Conservation (phyloP, 2,113 vertebrate genomes). For the Lethenteron camtschaticum region DNA sequence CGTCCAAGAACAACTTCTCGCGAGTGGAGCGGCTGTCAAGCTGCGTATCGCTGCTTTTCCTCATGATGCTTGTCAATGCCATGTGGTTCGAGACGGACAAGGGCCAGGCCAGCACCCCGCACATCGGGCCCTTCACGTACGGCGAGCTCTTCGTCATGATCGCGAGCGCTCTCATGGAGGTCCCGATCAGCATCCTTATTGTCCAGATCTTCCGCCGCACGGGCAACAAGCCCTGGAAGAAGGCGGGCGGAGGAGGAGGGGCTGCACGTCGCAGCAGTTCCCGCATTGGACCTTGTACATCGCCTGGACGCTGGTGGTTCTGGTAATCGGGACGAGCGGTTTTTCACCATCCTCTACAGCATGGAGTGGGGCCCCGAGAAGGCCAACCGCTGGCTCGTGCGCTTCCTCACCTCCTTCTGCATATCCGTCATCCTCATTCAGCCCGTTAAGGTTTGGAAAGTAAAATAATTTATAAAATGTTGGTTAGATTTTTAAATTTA, state of each 20-base stretch:
- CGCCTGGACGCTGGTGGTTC: no score
- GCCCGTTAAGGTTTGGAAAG: neutral
- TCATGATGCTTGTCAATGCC: constrained; percentile 1
- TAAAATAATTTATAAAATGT: no score
- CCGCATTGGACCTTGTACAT: no score
- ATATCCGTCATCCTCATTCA: neutral
- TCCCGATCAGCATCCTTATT: neutral
- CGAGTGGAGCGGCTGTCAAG: neutral
- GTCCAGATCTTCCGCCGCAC: neutral
- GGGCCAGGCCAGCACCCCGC: neutral
- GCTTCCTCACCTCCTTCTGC: constrained; percentile 1
- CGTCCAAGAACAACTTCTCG: neutral
- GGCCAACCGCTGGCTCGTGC: neutral
- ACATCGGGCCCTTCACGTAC: neutral
- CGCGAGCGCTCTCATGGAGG: neutral
- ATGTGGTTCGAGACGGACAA: constrained; percentile 1
- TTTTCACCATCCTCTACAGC: no score
- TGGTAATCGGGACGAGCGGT: no score
- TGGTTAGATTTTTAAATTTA: no score
- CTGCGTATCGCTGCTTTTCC: neutral
- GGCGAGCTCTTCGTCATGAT: neutral
- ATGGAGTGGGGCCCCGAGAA: no score
- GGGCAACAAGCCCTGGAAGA: no score
- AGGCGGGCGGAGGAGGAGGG: no score
- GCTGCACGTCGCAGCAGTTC: no score